Base-by-base conservation (phyloP, 2,113 vertebrate genomes). In the Sceloporus tristichus region DNA sequence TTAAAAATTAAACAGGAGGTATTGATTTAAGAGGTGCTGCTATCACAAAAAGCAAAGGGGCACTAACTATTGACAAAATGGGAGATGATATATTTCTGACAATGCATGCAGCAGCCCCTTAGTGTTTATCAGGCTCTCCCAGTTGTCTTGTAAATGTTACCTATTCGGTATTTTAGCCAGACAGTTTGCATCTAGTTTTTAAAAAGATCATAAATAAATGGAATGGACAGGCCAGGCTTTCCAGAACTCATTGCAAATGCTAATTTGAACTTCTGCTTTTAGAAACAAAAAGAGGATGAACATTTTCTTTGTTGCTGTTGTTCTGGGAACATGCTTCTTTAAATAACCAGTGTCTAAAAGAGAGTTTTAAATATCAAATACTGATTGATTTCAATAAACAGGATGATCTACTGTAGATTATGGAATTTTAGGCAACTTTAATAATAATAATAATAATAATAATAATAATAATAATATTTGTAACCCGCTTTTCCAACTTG, bases 1-100 rank as follows among this genome's bases (percentile, higher is more conserved):
- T 97, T 90, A 97, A 97, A 95, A 96, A 97, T 96, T 96, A 79
- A 97, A 96, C 94, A 94, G 80, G 65, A 92, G 68, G 76, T 96
- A 96, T 96, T 94, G 96, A 97, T 96, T 94, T 90, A 88, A 95
- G 79, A 92, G 90, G 87, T 94, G 88, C 76, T 91, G 81, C 68
- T 71, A 71, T 91, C 8, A 48, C 73, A 93, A 91, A 91, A 90
- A 93, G 90, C 75, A 88, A 95, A 95, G 89, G 85, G 91, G 88
- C 88, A 95, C 77, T 90, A 91, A 85, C 89, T 95, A 95, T 73
- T 92, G 91, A 92, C 34, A 89, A 88, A 92, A 86, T 54, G 82
- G 34, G 68, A 81, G 80, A 68, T 83, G 71, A 18, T 42, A 78
- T 78, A 25, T 87, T 94, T 95, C 56, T 90, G 74, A 77, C 56